A percentile compares a stretch with the other conserved stretches of the same genome.
phyloP scores from a whole-genome alignment of 2,797 vertebrate genomes.

The Avahi laniger region DNA sequence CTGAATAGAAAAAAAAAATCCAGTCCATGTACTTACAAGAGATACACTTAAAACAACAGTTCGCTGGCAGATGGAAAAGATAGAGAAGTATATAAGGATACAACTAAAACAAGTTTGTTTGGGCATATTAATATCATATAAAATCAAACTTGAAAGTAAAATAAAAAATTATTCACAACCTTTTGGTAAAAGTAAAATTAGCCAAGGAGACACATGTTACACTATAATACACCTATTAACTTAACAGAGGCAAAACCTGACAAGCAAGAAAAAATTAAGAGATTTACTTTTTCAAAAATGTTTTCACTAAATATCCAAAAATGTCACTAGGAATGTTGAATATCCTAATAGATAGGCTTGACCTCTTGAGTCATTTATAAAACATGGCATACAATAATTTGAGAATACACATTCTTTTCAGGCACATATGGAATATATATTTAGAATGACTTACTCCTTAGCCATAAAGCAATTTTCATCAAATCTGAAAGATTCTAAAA shows the following conservation, averaged over 20 bases:
- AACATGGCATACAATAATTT: neutral
- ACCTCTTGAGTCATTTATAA: neutral
- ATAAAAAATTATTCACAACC: neutral
- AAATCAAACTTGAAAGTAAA: neutral
- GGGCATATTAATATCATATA: neutral
- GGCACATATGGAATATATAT: neutral
- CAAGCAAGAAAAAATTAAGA: neutral
- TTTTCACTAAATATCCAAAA: neutral
- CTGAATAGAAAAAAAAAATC: neutral
- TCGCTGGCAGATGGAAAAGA: neutral
- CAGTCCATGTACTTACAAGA: neutral
- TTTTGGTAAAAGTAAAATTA: neutral
- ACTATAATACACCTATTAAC: neutral
- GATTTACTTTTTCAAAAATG: neutral
- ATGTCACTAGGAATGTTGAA: neutral
- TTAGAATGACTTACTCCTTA: neutral
- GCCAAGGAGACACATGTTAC: neutral
- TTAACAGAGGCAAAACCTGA: neutral
- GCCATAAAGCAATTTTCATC: neutral
- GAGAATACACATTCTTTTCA: neutral
- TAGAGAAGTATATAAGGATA: neutral
- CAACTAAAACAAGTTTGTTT: neutral
- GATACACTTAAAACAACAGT: neutral
- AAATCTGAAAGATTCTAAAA: conserved; percentile 11
- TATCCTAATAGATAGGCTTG: neutral